Conservation (phyloP, 1,140 invertebrate genomes). For the Cephus cinctus region DNA sequence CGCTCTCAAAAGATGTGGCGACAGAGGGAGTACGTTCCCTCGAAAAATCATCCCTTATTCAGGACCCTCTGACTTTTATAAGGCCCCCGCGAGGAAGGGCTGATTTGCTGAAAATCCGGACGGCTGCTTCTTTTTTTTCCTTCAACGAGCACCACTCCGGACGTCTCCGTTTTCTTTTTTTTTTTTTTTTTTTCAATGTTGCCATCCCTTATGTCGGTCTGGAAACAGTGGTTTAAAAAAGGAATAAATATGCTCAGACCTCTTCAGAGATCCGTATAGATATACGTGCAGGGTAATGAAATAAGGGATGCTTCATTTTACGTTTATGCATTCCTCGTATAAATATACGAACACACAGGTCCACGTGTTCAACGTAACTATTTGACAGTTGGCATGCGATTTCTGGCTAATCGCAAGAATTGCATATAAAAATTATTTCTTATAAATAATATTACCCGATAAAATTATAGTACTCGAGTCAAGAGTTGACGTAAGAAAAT, state of each 20-base stretch:
- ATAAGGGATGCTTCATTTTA: no score
- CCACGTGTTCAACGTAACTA: no score
- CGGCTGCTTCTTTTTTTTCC: neutral
- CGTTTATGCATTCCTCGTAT: no score
- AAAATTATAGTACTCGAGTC: no score
- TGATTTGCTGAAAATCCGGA: neutral
- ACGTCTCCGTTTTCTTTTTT: neutral
- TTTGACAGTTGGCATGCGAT: no score
- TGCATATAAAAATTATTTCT: no score
- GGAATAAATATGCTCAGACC: neutral
- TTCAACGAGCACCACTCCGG: neutral
- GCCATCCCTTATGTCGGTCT: neutral
- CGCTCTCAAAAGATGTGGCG: conserved; percentile 36
- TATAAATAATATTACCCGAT: no score
- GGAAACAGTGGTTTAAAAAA: neutral
- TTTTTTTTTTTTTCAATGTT: neutral
- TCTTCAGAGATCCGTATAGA: no score
- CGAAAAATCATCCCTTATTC: conserved; percentile 42
- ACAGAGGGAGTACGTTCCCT: conserved; percentile 27
- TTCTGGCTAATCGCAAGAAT: no score
- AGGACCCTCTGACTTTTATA: conserved; percentile 37
- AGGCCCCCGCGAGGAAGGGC: conserved; percentile 18
- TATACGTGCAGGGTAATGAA: no score
- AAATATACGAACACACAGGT: no score
- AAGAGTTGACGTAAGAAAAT: no score